Evolutionary conservation across 2,113 vertebrate species (phyloP), one percentile per base, ranked within the genome.

Genomic region (Labeo catla): DNA sequence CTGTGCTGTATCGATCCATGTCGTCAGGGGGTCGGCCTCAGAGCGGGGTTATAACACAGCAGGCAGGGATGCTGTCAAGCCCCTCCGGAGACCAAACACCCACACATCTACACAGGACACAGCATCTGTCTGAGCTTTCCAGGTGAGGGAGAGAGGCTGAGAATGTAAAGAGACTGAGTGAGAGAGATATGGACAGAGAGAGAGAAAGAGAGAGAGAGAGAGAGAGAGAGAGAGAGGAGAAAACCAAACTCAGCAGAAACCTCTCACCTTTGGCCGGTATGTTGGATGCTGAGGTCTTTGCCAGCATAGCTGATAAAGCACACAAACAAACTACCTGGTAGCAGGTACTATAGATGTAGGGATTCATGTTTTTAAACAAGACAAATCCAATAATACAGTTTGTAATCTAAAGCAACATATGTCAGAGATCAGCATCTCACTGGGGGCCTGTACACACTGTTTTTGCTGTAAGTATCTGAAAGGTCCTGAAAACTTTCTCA

Each of bases 1-100:
- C 91, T 87, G 92, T 94, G 92, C 93, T 92, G 92, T 95, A 95
- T 95, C 92, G 94, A 95, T 95, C 91, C 77, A 63, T 90, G 90
- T 91, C 87, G 81, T 87, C 81, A 90, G 91, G 90, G 91, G 93
- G 93, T 94, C 90, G 78, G 73, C 89, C 91, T 89, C 85, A 92
- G 91, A 90, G 91, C 92, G 90, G 90, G 89, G 88, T 90, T 93
- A 92, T 86, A 90, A 89, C 91, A 87, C 84, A 45, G 85, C 74
- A 87, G 87, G 74, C 34, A 19, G 57, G 82, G 34, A 47, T 59
- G 70, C 81, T 70, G 81, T 50, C 28, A 83, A 47, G 13, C 66
- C 68, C 10, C 82, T 45, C 49, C 52, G 82, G 68, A 77, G 81
- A 78, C 81, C 45, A 76, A 76, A 81, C 54, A 86, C 52, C 49